Evolutionary conservation across 2,113 vertebrate genomes (phyloP).

Genomic region (Siphamia tubifer): DNA sequence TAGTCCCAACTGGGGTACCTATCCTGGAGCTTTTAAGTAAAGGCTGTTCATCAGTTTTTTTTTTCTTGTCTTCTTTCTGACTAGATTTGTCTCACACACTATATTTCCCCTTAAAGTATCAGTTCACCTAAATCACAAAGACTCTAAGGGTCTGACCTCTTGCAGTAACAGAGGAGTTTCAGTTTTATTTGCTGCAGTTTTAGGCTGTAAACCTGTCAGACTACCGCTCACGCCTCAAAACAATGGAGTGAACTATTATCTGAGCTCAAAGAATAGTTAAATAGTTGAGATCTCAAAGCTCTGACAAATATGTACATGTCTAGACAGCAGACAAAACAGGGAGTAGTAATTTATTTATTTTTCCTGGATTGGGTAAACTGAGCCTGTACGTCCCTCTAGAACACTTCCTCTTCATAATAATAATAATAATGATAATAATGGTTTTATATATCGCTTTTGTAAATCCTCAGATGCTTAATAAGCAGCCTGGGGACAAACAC

Average conservation of each 20-base stretch:
- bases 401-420: background rate
- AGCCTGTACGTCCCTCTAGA: background rate
- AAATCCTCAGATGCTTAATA: too few relatives aligned
- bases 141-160: too few relatives aligned
- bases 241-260: background rate
- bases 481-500: too few relatives aligned
- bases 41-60: background rate
- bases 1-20: background rate
- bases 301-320: background rate
- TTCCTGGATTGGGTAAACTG: background rate
- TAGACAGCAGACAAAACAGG: background rate
- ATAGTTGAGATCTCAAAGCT: background rate
- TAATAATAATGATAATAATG: too few relatives aligned
- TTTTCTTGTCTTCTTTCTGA: background rate
- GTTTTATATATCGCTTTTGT: too few relatives aligned
- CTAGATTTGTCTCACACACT: background rate
- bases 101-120: background rate
- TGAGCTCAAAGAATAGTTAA: background rate
- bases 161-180: background rate
- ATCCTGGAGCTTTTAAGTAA: slow-evolving; percentile 1
- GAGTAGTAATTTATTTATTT: background rate
- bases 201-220: background rate
- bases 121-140: background rate
- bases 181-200: background rate
- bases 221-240: background rate